Evolutionary conservation across 2,797 vertebrate species (phyloP), one percentile per base, ranked within the genome.

Genomic region (Parotocinclus haroldoi): DNA sequence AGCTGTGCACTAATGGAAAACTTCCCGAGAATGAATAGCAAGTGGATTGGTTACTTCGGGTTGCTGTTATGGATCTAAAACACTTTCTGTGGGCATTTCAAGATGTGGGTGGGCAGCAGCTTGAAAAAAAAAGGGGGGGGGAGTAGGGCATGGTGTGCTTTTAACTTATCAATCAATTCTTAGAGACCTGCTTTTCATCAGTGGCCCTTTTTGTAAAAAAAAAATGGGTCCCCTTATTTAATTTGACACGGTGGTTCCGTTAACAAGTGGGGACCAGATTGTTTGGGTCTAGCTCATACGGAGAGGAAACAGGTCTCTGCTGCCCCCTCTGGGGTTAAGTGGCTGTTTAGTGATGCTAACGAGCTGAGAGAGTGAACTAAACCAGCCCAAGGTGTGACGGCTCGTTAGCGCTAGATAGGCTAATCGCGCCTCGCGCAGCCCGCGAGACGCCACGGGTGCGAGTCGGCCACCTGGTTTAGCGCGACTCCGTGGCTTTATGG

Each of bases 271-370:
- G 19, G n/a, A 37, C 63, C 36, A 49, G 72, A 77, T 81, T 74
- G 75, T 79, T 75, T 70, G 76, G 64, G 46, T 78, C 77, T 68
- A 16, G 75, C 70, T 72, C 70, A 66, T 86, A 85, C 86, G 71
- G 52, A 82, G 57, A 40, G 57, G 59, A 77, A 72, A 69, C 74
- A 75, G 46, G 75, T 79, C 70, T 52, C 51, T 51, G 46, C 69
- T 66, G 56, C 68, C 63, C 58, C 58, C 56, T 74, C 53, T 18
- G 56, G 73, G 72, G 72, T 74, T 73, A 84, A 86, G 79, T 81
- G 79, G 78, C 84, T 78, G 82, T 83, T 85, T 69, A 75, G 78
- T 79, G 83, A 84, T 78, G 76, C 78, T 87, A 88, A 89, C 82
- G 84, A 87, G 84, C 84, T 85, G 80, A 81, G 81, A 85, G 83